A percentile compares a stretch with the other conserved stretches of the same genome.
Conservation (phyloP, 2,113 vertebrate genomes). For the Steatornis caripensis region DNA sequence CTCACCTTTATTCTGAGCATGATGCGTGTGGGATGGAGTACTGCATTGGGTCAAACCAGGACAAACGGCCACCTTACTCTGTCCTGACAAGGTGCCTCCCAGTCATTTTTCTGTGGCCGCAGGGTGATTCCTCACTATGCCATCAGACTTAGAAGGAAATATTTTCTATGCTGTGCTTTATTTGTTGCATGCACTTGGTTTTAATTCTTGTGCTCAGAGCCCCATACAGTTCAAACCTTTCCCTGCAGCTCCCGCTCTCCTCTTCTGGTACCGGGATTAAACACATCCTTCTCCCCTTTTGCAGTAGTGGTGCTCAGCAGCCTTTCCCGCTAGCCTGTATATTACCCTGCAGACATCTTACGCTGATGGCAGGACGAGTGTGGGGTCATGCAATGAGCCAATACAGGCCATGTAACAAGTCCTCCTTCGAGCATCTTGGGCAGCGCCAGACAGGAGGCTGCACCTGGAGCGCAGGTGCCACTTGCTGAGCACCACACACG, state of each 20-base stretch:
- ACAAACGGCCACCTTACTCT: background rate
- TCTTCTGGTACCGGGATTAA: background rate
- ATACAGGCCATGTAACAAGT: background rate
- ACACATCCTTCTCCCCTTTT: background rate
- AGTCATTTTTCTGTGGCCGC: background rate
- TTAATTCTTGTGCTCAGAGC: background rate
- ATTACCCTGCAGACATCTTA: background rate
- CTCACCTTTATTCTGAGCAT: no score
- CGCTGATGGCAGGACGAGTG: background rate
- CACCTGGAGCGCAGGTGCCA: background rate
- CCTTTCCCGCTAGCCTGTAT: background rate
- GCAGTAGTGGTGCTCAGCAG: background rate
- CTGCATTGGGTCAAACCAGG: no score
- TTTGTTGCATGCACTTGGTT: background rate
- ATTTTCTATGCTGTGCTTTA: background rate
- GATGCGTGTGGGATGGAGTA: no score
- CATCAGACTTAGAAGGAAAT: background rate
- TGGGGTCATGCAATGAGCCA: rapidly evolving
- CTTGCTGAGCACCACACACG: background rate
- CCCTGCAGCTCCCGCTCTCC: background rate
- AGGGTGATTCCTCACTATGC: background rate
- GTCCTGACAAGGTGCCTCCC: background rate
- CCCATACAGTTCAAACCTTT: background rate
- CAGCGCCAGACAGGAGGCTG: background rate
- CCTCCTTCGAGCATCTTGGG: background rate